Base-by-base conservation (phyloP, 2,113 vertebrate genomes). In the Redunca redunca region DNA sequence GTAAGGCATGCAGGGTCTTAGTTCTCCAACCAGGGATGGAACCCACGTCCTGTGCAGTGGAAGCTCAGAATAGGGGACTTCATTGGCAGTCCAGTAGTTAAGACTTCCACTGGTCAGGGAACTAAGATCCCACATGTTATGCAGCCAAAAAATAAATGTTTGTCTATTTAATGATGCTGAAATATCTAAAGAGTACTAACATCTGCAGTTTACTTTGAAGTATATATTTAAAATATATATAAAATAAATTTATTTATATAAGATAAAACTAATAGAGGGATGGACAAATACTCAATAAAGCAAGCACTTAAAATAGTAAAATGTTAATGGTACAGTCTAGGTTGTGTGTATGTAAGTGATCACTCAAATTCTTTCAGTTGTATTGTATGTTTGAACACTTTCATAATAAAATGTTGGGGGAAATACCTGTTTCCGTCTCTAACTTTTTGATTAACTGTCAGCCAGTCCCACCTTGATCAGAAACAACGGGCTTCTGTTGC, bases 291-390 rank as follows among this genome's bases (percentile, higher is more conserved):
- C 5, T 19, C 1, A 2, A n/a, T 4, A 43, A 46, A 43, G 30
- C 30, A 23, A 57, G 40, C 40, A 7, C 67, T 74, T 40, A 74
- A 23, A 1, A 12, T 0, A 52, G 53, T 4, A 28, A 40, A 11
- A 16, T 15, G 84, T 48, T 21, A 26, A 25, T 0, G 2, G 50
- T 0, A 43, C 23, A 26, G 28, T n/a, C n/a, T 10, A 89, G 17
- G 25, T 2, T 6, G 13, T n/a, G 28, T n/a, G 28, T 4, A 4
- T 3, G 6, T 2, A 14, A 5, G 17, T 9, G 16, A 11, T 52
- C 19, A 36, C 33, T n/a, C 10, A 30, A 46, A 23, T 30, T 78
- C 67, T 55, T 64, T 33, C 94, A 36, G 5, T 55, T 16, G 1
- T 16, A 36, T 82, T 50, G 11, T 5, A 13, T 30, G 28, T 23